Conservation (phyloP, 2,797 vertebrate species). For the Nothura maculosa region DNA sequence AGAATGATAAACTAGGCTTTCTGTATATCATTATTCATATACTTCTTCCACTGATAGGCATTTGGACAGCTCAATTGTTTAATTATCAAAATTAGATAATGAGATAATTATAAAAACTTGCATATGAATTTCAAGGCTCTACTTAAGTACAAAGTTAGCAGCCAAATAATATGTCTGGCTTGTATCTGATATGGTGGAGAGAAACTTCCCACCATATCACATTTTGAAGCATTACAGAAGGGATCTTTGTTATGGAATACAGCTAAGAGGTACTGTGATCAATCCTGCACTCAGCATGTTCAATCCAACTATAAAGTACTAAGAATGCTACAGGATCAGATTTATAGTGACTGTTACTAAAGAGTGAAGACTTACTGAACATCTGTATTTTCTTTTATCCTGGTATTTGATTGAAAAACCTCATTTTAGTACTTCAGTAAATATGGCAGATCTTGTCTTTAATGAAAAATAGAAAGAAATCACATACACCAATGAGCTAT, state of each 20-base stretch:
- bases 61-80: constrained; percentile 12
- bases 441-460: not conserved
- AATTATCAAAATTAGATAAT: constrained; percentile 11
- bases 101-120: not conserved
- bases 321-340: not conserved
- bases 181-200: not conserved
- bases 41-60: not conserved
- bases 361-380: not conserved
- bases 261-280: not conserved
- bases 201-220: not conserved
- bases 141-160: not conserved
- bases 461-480: not conserved
- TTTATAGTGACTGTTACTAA: not conserved
- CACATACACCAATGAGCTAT: not conserved
- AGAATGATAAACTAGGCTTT: not conserved
- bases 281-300: not conserved
- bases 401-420: not conserved
- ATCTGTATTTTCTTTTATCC: not conserved
- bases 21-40: not conserved
- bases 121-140: not conserved
- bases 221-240: not conserved
- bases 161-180: not conserved
- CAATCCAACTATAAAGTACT: not conserved
- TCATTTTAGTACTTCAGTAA: not conserved
- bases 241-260: not conserved